Evolutionary conservation across 2,888 invertebrate genomes (phyloP).

Genomic region (Schizotus pectinicornis): DNA sequence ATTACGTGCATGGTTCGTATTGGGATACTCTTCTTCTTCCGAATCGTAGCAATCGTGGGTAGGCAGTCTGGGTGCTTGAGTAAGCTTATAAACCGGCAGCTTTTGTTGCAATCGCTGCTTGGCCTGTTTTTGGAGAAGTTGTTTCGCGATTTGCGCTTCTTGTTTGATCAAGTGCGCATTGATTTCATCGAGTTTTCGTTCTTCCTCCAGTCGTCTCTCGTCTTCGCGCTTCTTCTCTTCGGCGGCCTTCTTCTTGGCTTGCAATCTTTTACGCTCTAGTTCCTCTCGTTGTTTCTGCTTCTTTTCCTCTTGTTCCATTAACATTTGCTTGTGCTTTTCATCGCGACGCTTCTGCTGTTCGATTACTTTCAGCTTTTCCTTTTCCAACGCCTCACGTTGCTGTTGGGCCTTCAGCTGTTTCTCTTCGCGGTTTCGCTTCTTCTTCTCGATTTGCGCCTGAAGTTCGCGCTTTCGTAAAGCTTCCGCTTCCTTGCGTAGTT

Average conservation of each 20-base stretch:
- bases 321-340: constrained; percentile 43
- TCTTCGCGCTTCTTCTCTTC: constrained; percentile 52
- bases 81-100: constrained; percentile 46
- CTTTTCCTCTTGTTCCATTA: constrained; percentile 55
- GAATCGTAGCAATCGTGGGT: constrained; percentile 65
- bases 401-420: constrained; percentile 58
- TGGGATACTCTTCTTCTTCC: constrained; percentile 58
- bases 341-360: constrained; percentile 61
- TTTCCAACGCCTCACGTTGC: constrained; percentile 61
- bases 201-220: constrained; percentile 43
- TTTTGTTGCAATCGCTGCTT: constrained; percentile 57
- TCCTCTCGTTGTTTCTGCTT: constrained; percentile 59
- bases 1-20: not conserved
- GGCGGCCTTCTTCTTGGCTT: constrained; percentile 59
- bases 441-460: constrained; percentile 65
- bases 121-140: constrained; percentile 1
- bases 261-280: constrained; percentile 56
- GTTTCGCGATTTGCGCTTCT: constrained; percentile 46
- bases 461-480: constrained; percentile 64
- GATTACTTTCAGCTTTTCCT: constrained; percentile 56
- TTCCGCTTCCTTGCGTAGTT: constrained; percentile 39
- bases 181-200: constrained; percentile 47
- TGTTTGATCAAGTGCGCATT: constrained; percentile 36
- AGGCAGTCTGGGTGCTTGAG: constrained; percentile 60
- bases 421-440: constrained; percentile 58